Evolutionary conservation across 2,888 invertebrate species (phyloP).

Genomic region (Nemoura dubitans): DNA sequence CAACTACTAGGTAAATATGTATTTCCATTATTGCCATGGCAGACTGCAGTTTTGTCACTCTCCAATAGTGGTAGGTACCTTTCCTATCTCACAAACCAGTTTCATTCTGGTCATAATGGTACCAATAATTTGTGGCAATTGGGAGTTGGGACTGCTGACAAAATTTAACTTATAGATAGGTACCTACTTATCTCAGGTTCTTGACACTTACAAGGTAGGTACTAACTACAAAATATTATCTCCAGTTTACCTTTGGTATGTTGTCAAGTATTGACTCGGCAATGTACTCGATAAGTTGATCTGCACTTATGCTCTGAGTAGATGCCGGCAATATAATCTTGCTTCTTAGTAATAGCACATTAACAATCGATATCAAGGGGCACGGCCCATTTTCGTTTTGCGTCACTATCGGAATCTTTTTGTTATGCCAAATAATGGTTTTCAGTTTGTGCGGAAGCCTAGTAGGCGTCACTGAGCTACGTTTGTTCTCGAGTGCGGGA

Average conservation of each 20-base stretch:
- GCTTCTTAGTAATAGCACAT: slow-evolving; percentile 63
- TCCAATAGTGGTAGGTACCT: background rate
- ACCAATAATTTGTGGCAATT: too few species aligned
- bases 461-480: background rate
- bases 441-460: slow-evolving; percentile 60
- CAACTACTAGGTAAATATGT: too few species aligned
- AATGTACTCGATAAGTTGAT: slow-evolving; percentile 62
- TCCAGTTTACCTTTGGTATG: slow-evolving; percentile 58
- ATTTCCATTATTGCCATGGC: too few species aligned
- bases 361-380: slow-evolving; percentile 66
- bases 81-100: too few species aligned
- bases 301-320: slow-evolving; percentile 61
- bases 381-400: slow-evolving; percentile 70
- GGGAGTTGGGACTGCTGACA: too few species aligned
- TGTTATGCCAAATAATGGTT: slow-evolving; percentile 60
- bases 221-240: too few species aligned
- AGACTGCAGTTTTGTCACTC: background rate
- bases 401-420: slow-evolving; percentile 62
- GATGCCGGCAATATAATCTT: slow-evolving; percentile 59
- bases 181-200: too few species aligned
- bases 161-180: too few species aligned
- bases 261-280: slow-evolving; percentile 62
- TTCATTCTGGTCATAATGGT: too few species aligned
- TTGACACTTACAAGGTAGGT: too few species aligned
- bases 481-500: background rate